A percentile compares a stretch with the other conserved stretches of the same genome.
Conservation (phyloP, 2,888 invertebrate species). For the Blera fallax region DNA sequence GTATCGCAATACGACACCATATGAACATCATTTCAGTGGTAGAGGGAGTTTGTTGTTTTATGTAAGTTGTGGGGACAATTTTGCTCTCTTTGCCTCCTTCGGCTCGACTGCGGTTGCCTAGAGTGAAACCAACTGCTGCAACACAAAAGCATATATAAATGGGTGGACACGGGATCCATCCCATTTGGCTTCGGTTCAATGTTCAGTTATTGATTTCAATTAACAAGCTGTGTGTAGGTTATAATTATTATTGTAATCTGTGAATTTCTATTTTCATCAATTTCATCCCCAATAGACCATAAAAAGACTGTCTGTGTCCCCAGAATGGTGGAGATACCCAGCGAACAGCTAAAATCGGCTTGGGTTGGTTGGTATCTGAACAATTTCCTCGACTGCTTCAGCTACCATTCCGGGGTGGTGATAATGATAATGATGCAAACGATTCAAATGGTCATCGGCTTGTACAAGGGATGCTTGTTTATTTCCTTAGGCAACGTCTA, state of each 20-base stretch:
- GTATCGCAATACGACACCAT: background rate
- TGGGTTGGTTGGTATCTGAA: background rate
- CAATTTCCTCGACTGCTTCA: background rate
- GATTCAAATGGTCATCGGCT: background rate
- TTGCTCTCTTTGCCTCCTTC: background rate
- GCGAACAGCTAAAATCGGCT: background rate
- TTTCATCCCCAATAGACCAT: background rate
- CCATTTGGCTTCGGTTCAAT: conserved; percentile 50
- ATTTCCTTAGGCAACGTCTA: background rate
- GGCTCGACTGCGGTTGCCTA: conserved; percentile 11
- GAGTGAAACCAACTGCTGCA: conserved; percentile 47
- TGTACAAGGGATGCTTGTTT: background rate
- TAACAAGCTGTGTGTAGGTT: conserved; percentile 49
- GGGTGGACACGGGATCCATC: conserved; percentile 10
- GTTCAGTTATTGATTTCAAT: conserved; percentile 60
- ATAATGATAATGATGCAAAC: background rate
- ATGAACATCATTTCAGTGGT: background rate
- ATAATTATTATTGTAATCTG: conserved; percentile 43
- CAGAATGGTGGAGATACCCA: background rate
- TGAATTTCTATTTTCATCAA: conserved; percentile 44
- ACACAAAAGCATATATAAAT: conserved; percentile 27
- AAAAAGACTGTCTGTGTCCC: background rate
- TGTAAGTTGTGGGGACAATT: conserved; percentile 29
- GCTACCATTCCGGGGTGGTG: background rate
- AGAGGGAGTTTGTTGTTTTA: background rate